Conservation (phyloP, 2,888 invertebrate genomes). For the Hirtodrosophila trivittata region DNA sequence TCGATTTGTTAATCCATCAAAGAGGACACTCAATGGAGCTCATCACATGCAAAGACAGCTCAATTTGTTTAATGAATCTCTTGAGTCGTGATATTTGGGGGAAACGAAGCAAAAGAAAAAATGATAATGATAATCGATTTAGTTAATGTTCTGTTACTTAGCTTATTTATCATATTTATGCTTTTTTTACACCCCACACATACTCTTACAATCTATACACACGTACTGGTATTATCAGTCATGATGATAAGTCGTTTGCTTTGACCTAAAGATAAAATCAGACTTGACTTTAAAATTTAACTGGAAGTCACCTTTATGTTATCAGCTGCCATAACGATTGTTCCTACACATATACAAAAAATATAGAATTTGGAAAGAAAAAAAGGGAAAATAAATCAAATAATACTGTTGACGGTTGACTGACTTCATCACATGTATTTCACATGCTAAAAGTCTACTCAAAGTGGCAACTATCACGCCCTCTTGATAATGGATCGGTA, state of each 20-base stretch:
- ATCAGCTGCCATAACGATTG: too few relatives aligned
- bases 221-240: too few relatives aligned
- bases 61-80: slow-evolving; percentile 73
- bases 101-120: slow-evolving; percentile 12
- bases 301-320: too few relatives aligned
- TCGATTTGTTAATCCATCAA: slow-evolving; percentile 37
- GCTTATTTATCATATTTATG: background rate
- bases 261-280: too few relatives aligned
- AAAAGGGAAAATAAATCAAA: too few relatives aligned
- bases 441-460: slow-evolving; percentile 53
- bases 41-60: slow-evolving; percentile 23
- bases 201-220: too few relatives aligned
- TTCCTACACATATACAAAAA: too few relatives aligned
- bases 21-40: slow-evolving; percentile 5
- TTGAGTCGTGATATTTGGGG: slow-evolving; percentile 16
- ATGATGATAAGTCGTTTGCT: too few relatives aligned
- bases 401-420: too few relatives aligned
- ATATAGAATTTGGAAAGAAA: too few relatives aligned
- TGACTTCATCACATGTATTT: slow-evolving; percentile 33
- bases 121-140: slow-evolving; percentile 62
- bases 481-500: slow-evolving; percentile 21
- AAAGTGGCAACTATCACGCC: background rate
- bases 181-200: too few relatives aligned
- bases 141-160: slow-evolving; percentile 53
- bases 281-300: too few relatives aligned